A percentile compares a stretch with the other conserved stretches of the same genome.
Conservation (phyloP, 2,888 invertebrate genomes). For the Oeneis ivallda region DNA sequence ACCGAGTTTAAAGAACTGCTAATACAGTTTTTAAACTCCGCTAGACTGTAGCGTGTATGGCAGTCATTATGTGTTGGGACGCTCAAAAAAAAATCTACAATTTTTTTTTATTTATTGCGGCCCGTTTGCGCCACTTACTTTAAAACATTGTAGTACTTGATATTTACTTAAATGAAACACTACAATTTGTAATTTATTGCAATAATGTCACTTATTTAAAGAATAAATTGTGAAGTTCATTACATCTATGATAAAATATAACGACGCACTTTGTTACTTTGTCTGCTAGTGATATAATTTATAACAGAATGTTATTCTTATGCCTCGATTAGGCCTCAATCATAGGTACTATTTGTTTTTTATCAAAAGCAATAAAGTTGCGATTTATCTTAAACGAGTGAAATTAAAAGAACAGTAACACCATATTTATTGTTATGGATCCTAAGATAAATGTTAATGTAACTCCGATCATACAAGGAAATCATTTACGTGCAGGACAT, state of each 20-base stretch:
- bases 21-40: too few species aligned
- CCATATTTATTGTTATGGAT: slow-evolving; percentile 1
- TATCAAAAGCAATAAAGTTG: slow-evolving; percentile 21
- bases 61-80: too few species aligned
- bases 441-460: not conserved
- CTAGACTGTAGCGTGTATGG: too few species aligned
- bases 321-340: slow-evolving; percentile 9
- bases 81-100: too few species aligned
- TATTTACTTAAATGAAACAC: not conserved
- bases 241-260: slow-evolving; percentile 8
- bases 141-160: not conserved
- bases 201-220: not conserved
- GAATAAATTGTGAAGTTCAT: not conserved
- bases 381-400: slow-evolving; percentile 23
- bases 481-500: slow-evolving; percentile 12
- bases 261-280: slow-evolving; percentile 11
- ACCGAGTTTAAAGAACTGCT: too few species aligned
- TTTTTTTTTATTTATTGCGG: too few species aligned
- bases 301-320: slow-evolving; percentile 11
- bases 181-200: not conserved
- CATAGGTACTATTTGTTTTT: slow-evolving; percentile 10
- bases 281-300: slow-evolving; percentile 12
- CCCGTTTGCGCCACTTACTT: too few species aligned
- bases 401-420: slow-evolving; percentile 32
- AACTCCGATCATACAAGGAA: not conserved